Evolutionary conservation across 2,113 vertebrate species (phyloP).

Genomic region (Murina feae): DNA sequence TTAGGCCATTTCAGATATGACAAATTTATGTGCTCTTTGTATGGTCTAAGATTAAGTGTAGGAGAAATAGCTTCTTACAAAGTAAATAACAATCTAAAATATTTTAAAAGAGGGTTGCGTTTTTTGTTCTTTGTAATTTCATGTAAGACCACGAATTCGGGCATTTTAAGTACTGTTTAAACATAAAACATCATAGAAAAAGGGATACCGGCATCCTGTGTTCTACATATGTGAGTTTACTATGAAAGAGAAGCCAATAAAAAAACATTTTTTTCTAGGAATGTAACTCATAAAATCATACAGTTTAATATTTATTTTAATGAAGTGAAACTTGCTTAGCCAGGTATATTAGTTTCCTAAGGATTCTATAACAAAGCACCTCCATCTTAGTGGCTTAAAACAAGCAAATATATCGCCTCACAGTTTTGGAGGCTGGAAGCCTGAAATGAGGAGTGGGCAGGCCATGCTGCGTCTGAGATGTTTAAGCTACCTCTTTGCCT

Average conservation of each 20-base stretch:
- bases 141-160: not conserved
- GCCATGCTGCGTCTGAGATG: not conserved
- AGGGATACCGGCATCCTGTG: not conserved
- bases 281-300: not conserved
- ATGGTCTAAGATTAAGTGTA: not conserved
- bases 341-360: not conserved
- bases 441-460: not conserved
- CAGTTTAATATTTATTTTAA: not conserved
- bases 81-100: not conserved
- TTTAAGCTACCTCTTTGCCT: no score
- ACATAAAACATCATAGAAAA: not conserved
- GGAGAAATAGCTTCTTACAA: not conserved
- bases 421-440: not conserved
- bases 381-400: not conserved
- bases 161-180: not conserved
- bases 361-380: not conserved
- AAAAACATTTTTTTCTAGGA: not conserved
- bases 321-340: not conserved
- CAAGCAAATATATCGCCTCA: not conserved
- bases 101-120: not conserved
- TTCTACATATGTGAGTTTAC: not conserved
- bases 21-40: not conserved
- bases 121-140: not conserved
- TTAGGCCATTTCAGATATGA: not conserved
- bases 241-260: not conserved